Conservation (phyloP, 2,113 vertebrate genomes). For the Hippocampus comes region DNA sequence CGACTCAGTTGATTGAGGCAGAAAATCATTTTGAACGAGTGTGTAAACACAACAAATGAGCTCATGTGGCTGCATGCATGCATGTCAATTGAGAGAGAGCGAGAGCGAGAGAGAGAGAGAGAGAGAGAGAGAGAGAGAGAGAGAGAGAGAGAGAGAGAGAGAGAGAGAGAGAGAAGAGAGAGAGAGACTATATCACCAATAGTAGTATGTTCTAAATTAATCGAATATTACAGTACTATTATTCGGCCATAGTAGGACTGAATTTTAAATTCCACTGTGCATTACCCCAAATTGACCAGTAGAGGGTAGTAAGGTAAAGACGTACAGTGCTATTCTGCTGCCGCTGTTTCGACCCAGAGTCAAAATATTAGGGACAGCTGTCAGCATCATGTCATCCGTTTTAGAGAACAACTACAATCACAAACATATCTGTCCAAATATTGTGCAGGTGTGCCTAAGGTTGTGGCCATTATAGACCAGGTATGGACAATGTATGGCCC, state of each 20-base stretch:
- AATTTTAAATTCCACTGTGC: neutral
- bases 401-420: neutral
- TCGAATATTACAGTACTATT: too few species aligned
- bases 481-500: neutral
- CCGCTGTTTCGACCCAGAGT: neutral
- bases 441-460: neutral
- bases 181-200: too few species aligned
- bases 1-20: neutral
- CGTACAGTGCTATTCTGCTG: neutral
- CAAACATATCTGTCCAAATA: neutral
- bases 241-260: too few species aligned
- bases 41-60: too few species aligned
- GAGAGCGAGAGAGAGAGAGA: too few species aligned
- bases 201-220: too few species aligned
- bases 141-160: too few species aligned
- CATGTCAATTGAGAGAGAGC: too few species aligned
- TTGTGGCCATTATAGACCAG: neutral
- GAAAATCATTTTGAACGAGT: neutral
- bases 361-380: neutral
- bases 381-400: neutral
- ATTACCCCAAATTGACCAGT: slow-evolving; percentile 37
- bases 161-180: too few species aligned
- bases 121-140: too few species aligned
- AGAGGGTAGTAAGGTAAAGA: slow-evolving; percentile 47
- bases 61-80: too few species aligned